A percentile compares a stretch with the other conserved stretches of the same genome.
Evolutionary conservation across 2,113 vertebrate genomes (phyloP).

Genomic region (Brachypteracias leptosomus): DNA sequence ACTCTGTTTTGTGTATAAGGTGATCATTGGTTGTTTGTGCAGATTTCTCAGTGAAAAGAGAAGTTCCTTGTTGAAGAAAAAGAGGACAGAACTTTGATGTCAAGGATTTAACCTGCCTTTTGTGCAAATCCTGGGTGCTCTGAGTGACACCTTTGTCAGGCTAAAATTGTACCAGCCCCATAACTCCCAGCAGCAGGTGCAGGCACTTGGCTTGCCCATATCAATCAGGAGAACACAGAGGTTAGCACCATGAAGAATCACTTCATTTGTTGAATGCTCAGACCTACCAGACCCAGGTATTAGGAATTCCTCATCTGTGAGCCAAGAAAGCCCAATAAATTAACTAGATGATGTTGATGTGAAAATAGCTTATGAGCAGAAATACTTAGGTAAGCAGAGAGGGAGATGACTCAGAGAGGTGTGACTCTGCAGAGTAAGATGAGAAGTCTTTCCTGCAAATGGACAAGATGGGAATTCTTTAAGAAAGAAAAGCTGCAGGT

Average conservation of each 20-base stretch:
- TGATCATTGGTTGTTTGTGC: neutral
- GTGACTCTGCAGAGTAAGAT: neutral
- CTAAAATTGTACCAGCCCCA: neutral
- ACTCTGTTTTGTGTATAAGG: neutral
- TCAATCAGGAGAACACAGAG: neutral
- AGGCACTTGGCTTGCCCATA: neutral
- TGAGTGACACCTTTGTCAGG: neutral
- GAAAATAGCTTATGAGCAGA: neutral
- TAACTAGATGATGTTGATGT: neutral
- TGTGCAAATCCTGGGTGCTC: neutral
- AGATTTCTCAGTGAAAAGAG: neutral
- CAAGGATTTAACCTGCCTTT: neutral
- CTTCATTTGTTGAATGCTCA: neutral
- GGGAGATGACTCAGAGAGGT: neutral
- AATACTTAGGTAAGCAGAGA: neutral
- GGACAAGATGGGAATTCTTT: neutral
- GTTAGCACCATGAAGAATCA: neutral
- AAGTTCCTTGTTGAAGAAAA: neutral
- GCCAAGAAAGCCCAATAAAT: neutral
- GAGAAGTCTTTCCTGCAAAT: neutral
- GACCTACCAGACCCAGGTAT: neutral
- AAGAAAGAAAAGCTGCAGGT: neutral
- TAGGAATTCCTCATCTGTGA: neutral
- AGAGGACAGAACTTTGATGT: rapidly evolving
- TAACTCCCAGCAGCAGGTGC: neutral